phyloP scores from a whole-genome alignment of 2,888 invertebrate genomes.

The Limnephilus rhombicus region DNA sequence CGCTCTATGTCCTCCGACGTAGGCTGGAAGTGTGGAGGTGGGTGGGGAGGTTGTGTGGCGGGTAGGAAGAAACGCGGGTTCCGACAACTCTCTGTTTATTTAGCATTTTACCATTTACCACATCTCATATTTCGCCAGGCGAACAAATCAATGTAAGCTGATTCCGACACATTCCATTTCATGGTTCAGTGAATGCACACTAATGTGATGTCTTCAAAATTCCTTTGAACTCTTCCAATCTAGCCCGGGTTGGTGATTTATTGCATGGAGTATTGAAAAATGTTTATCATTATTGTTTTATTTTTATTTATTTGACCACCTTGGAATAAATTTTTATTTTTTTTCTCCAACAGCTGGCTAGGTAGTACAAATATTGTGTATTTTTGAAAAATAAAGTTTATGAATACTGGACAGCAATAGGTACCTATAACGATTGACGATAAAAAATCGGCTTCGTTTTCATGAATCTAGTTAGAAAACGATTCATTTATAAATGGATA shows the following conservation, averaged over 20 bases:
- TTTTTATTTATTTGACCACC: not conserved
- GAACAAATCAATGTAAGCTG: constrained; percentile 51
- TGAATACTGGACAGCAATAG: not conserved
- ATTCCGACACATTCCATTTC: constrained; percentile 54
- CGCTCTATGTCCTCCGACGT: not conserved
- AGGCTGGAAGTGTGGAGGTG: not conserved
- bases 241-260: not conserved
- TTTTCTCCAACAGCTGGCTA: not conserved
- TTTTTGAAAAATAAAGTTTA: not conserved
- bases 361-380: not conserved
- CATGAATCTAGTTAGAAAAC: not conserved
- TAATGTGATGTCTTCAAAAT: constrained; percentile 33
- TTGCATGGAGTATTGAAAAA: constrained; percentile 10
- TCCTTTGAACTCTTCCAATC: constrained; percentile 16
- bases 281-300: not conserved
- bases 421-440: not conserved
- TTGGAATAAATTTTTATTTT: not conserved
- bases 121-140: constrained; percentile 43
- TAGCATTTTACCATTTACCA: constrained; percentile 20
- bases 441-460: not conserved
- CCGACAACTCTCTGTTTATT: constrained; percentile 40
- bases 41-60: not conserved
- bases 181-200: constrained; percentile 40
- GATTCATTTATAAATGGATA: not conserved
- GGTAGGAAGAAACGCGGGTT: constrained; percentile 15